Conservation (phyloP, 2,888 invertebrate species). For the Clistopyga incitator region DNA sequence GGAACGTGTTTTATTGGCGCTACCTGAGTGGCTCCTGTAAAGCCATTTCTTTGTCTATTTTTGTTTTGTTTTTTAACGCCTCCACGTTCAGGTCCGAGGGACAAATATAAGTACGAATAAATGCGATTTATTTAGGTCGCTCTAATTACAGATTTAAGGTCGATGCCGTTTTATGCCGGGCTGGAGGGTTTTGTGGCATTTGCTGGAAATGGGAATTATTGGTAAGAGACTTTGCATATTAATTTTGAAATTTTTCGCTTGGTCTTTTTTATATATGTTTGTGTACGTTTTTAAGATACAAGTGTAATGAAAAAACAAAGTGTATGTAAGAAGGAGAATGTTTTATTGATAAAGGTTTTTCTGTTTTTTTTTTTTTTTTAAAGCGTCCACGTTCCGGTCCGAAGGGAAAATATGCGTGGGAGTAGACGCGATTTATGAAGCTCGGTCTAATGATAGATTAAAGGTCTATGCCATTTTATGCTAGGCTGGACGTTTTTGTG, state of each 20-base stretch:
- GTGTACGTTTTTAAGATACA: too few relatives aligned
- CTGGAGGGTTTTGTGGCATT: background rate
- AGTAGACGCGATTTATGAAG: background rate
- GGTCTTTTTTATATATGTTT: too few relatives aligned
- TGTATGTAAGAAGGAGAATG: too few relatives aligned
- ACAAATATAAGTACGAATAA: background rate
- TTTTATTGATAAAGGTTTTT: too few relatives aligned
- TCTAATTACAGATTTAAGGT: slow-evolving; percentile 25
- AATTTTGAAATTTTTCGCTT: too few relatives aligned
- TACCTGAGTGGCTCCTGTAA: background rate
- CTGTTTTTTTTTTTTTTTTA: slow-evolving; percentile 18
- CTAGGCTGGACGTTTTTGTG: too few relatives aligned
- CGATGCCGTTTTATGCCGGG: background rate
- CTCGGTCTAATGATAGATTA: slow-evolving; percentile 28
- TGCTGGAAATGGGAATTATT: too few relatives aligned
- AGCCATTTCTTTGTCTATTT: background rate
- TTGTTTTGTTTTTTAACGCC: slow-evolving; percentile 10
- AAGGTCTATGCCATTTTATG: background rate
- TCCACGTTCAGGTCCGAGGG: background rate
- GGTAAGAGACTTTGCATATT: too few relatives aligned
- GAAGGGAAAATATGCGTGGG: background rate
- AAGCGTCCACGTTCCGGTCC: background rate
- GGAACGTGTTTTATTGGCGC: slow-evolving; percentile 42
- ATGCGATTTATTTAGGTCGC: slow-evolving; percentile 5
- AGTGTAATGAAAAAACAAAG: too few relatives aligned